phyloP scores from a whole-genome alignment of 2,888 invertebrate species.

The Pegoplata infirma region DNA sequence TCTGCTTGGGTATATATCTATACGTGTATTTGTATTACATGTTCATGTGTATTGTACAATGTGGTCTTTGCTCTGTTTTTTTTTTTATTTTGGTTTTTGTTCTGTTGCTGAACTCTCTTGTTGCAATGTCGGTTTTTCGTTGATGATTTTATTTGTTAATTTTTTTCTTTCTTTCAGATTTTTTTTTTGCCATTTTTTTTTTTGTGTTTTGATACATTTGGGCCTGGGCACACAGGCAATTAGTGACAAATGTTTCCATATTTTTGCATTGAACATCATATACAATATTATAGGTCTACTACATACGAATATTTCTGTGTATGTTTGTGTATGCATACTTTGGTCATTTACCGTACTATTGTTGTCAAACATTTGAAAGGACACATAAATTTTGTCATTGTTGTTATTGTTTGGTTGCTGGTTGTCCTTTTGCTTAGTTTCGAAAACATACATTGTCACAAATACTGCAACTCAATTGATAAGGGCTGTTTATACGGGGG shows the following conservation, averaged over 20 bases:
- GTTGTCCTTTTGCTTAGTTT: slow-evolving; percentile 33
- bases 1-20: slow-evolving; percentile 11
- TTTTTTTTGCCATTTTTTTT: slow-evolving; percentile 38
- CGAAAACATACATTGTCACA: slow-evolving; percentile 4
- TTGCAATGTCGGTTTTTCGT: slow-evolving; percentile 48
- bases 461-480: slow-evolving; percentile 8
- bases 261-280: slow-evolving; percentile 69
- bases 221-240: slow-evolving; percentile 70
- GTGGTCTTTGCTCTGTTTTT: slow-evolving; percentile 36
- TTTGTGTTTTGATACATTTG: slow-evolving; percentile 51
- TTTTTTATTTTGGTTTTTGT: not conserved
- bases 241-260: slow-evolving; percentile 77
- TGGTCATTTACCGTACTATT: slow-evolving; percentile 61
- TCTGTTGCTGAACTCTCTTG: slow-evolving; percentile 31
- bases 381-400: slow-evolving; percentile 60
- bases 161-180: slow-evolving; percentile 24
- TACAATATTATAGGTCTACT: slow-evolving; percentile 45
- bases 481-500: no score
- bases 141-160: slow-evolving; percentile 55
- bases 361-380: slow-evolving; percentile 62
- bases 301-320: not conserved
- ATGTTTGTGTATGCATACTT: slow-evolving; percentile 23
- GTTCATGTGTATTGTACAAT: slow-evolving; percentile 18
- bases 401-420: slow-evolving; percentile 48
- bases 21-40: not conserved